These are phyloP conservation scores for Nesidiocoris tenuis DNA, from an alignment of 2,888 invertebrate genomes.

Conservation along the genomic window DNA sequence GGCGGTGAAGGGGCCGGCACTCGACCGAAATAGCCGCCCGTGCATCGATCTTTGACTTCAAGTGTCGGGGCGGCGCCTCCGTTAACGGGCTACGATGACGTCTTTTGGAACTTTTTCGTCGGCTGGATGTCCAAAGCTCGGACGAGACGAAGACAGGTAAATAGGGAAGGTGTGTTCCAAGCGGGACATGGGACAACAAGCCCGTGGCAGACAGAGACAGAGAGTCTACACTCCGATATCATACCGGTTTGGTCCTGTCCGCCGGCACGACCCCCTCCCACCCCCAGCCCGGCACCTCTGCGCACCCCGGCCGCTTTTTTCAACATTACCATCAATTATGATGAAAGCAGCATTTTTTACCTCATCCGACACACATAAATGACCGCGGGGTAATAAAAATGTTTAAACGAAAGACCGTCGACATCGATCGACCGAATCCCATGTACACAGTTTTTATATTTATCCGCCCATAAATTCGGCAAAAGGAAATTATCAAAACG, in stretches of 20 bases:
- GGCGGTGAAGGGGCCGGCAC: too few species aligned
- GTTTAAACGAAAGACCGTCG: too few species aligned
- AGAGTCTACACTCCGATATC: background rate
- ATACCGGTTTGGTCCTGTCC: background rate
- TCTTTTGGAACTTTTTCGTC: slow-evolving; percentile 13
- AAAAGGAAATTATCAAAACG: too few species aligned
- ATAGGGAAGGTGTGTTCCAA: background rate
- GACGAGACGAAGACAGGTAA: slow-evolving; percentile 3
- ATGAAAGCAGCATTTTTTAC: background rate
- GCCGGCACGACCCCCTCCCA: background rate
- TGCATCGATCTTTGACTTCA: too few species aligned
- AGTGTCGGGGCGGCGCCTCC: slow-evolving; percentile 30
- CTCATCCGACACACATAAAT: too few species aligned
- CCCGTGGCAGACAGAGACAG: background rate
- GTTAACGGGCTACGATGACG: slow-evolving; percentile 26
- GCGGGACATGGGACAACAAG: background rate
- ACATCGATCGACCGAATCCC: too few species aligned
- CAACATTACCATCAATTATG: background rate
- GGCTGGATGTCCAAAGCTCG: background rate
- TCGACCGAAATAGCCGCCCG: too few species aligned
- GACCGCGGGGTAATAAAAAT: too few species aligned
- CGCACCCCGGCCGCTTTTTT: background rate
- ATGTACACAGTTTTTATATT: too few species aligned
- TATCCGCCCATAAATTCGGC: too few species aligned
- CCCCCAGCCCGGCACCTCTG: background rate